Evolutionary conservation across 2,113 vertebrate genomes (phyloP).

Genomic region (Spilogale gracilis): DNA sequence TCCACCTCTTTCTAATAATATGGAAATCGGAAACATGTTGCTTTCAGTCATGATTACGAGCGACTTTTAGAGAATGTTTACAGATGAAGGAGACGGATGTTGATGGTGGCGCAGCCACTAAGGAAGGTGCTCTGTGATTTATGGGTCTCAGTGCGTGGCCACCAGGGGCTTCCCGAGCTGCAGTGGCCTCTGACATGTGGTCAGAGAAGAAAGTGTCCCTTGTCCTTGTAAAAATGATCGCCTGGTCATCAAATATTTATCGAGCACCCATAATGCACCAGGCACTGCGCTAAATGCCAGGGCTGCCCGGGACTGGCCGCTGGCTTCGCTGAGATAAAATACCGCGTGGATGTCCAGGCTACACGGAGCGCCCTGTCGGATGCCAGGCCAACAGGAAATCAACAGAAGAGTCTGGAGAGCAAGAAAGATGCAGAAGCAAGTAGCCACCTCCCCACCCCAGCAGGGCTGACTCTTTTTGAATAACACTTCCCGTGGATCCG

Average conservation of each 20-base stretch:
- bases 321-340: rapidly evolving
- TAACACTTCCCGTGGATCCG: neutral
- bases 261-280: neutral
- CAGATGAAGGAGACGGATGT: slow-evolving; percentile 37
- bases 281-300: neutral
- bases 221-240: neutral
- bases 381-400: neutral
- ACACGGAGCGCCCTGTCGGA: neutral
- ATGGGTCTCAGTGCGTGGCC: neutral
- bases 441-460: neutral
- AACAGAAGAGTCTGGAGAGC: neutral
- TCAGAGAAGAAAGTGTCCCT: neutral
- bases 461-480: neutral
- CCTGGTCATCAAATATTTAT: neutral
- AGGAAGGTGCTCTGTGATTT: neutral
- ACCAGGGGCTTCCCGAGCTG: neutral
- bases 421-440: neutral
- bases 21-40: slow-evolving; percentile 70
- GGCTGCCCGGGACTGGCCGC: rapidly evolving
- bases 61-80: neutral
- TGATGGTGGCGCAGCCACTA: neutral
- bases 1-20: slow-evolving; percentile 76
- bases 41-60: slow-evolving; percentile 61
- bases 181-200: neutral
- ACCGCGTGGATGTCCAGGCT: neutral